Evolutionary conservation across 1,140 invertebrate species (phyloP), one percentile per base, ranked within the genome.

Genomic region (Ips nitidus): DNA sequence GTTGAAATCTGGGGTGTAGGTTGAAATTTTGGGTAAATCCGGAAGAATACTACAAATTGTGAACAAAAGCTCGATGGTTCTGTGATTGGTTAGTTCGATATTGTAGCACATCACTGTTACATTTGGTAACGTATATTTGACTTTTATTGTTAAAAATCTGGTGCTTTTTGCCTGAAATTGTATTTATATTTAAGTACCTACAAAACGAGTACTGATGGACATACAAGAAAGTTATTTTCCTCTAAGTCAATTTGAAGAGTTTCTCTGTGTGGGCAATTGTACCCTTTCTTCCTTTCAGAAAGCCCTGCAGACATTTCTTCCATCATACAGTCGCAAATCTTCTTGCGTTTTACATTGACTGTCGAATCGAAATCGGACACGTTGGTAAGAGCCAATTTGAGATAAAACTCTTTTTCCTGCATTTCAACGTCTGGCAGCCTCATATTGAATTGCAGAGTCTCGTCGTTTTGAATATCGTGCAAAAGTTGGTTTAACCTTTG

Each of bases 351-450:
- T 5, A 71, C 4, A 36, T 3, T 47, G 7, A 71, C 36, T 1
- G 39, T 36, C 4, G 62, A 61, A 41, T 65, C 22, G 52, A 55
- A 65, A 6, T 60, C 52, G 5, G 38, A 3, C 5, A 45, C 38
- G 53, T 71, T 71, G 1, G 56, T 60, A 8, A 71, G 41, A 38
- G 56, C 47, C 47, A 71, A 45, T 57, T 4, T 57, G 2, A 64
- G 40, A 22, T 45, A 64, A 60, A 40, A 65, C 42, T 50, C 5
- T 43, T 65, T 66, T 8, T 3, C 2, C 40, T 60, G 45, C 1
- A 71, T 40, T 60, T 65, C 55, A 38, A 53, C 60, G 52, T 71
- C 69, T 2, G 69, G 69, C 22, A 71, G n/a, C 40, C 57, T 52
- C 39, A 60, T 40, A 5, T 60, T 4, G 6, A 60, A n/a, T 47